These are phyloP conservation scores for Vidua chalybeata DNA, from an alignment of 2,113 vertebrate species.

Conservation along the genomic window DNA sequence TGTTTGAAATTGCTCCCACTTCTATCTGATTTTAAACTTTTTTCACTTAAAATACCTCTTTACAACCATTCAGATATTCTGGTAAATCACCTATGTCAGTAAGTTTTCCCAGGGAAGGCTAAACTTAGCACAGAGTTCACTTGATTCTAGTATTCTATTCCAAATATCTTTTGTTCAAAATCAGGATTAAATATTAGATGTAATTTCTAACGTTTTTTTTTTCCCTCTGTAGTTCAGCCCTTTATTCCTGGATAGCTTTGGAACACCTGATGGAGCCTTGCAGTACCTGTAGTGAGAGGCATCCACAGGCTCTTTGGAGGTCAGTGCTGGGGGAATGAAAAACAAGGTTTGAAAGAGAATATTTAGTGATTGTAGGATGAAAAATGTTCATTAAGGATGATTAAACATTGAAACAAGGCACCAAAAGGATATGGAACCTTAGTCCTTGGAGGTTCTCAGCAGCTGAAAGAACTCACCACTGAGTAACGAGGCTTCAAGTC, in stretches of 20 bases:
- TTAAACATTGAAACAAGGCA: background rate
- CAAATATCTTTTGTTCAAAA: background rate
- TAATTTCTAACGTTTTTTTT: background rate
- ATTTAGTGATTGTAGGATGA: background rate
- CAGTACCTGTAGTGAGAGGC: background rate
- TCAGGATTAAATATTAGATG: background rate
- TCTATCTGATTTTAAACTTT: background rate
- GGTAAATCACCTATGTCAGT: background rate
- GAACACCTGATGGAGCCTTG: background rate
- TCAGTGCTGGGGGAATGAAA: background rate
- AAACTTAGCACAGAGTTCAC: background rate
- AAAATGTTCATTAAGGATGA: background rate
- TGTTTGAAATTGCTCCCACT: background rate
- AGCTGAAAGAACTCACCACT: background rate
- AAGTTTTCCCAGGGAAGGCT: background rate
- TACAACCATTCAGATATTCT: background rate
- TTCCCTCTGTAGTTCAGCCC: background rate
- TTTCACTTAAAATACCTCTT: background rate
- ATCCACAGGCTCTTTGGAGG: background rate
- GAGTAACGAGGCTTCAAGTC: background rate
- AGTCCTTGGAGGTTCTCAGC: background rate
- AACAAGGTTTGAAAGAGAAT: background rate
- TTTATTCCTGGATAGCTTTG: background rate
- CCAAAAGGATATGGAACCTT: background rate
- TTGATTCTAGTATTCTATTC: background rate